phyloP scores from a whole-genome alignment of 2,797 vertebrate genomes.

The Rousettus madagascariensis region DNA sequence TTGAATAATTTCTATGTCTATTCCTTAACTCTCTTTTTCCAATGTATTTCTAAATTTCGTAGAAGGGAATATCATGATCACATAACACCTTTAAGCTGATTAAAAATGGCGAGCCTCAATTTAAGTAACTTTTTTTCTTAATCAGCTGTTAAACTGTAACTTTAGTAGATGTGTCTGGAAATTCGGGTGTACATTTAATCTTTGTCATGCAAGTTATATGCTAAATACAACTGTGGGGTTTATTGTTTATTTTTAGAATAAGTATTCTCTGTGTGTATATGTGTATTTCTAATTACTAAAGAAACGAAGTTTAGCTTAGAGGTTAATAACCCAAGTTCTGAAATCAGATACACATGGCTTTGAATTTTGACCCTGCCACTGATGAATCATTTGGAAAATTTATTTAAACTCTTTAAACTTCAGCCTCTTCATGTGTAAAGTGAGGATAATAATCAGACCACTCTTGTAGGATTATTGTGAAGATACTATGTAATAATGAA shows the following conservation, averaged over 20 bases:
- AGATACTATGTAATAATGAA: background rate
- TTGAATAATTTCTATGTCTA: slow-evolving; percentile 39
- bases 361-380: background rate
- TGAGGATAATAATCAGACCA: background rate
- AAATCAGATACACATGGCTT: background rate
- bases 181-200: background rate
- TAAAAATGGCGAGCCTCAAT: slow-evolving; percentile 1
- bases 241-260: background rate
- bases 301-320: background rate
- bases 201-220: background rate
- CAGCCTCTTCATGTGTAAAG: background rate
- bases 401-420: slow-evolving; percentile 24
- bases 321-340: background rate
- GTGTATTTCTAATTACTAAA: slow-evolving; percentile 8
- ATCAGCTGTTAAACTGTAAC: background rate
- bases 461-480: background rate
- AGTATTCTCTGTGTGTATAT: background rate
- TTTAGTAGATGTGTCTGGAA: background rate
- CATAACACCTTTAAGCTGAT: slow-evolving; percentile 37
- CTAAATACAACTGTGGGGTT: background rate
- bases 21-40: slow-evolving; percentile 45
- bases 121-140: background rate
- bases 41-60: slow-evolving; percentile 45
- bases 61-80: background rate
- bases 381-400: background rate